A percentile compares a stretch with the other conserved stretches of the same genome.
Conservation (phyloP, 1,140 invertebrate species). For the Limonius californicus region DNA sequence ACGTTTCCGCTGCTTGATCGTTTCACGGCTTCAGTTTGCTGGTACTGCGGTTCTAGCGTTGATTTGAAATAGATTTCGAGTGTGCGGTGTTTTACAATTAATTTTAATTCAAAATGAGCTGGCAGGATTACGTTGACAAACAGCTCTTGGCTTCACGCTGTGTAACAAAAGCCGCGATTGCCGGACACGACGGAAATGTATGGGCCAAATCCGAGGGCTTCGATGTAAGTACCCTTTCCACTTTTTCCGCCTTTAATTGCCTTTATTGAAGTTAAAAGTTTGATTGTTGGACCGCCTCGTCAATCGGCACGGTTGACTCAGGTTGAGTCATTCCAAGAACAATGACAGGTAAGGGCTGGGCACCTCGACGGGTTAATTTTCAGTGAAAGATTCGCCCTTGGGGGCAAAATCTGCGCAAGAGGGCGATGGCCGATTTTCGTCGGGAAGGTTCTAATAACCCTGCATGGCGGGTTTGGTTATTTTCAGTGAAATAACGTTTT, state of each 20-base stretch:
- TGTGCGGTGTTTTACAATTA: slow-evolving; percentile 20
- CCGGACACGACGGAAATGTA: slow-evolving; percentile 89
- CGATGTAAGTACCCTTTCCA: slow-evolving; percentile 71
- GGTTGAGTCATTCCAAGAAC: not conserved
- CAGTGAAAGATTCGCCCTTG: slow-evolving; percentile 17
- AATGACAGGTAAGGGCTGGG: slow-evolving; percentile 7
- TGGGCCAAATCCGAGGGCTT: slow-evolving; percentile 93
- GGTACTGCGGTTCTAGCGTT: not conserved
- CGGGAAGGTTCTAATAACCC: too few relatives aligned
- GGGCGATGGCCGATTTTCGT: too few relatives aligned
- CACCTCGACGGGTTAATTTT: slow-evolving; percentile 4
- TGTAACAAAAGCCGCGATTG: slow-evolving; percentile 90
- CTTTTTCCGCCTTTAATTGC: slow-evolving; percentile 27
- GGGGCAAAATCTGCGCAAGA: too few relatives aligned
- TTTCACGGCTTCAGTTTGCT: slow-evolving; percentile 22
- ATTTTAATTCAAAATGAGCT: slow-evolving; percentile 71
- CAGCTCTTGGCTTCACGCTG: slow-evolving; percentile 90
- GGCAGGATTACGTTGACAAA: slow-evolving; percentile 98
- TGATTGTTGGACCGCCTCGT: not conserved
- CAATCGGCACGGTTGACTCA: not conserved
- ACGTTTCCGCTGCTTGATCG: slow-evolving; percentile 20
- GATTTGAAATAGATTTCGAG: slow-evolving; percentile 14
- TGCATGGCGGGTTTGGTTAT: not conserved
- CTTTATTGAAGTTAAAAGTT: too few relatives aligned
- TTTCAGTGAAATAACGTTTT: not conserved